Conservation (phyloP, 2,797 vertebrate genomes). For the Synanceia verrucosa region DNA sequence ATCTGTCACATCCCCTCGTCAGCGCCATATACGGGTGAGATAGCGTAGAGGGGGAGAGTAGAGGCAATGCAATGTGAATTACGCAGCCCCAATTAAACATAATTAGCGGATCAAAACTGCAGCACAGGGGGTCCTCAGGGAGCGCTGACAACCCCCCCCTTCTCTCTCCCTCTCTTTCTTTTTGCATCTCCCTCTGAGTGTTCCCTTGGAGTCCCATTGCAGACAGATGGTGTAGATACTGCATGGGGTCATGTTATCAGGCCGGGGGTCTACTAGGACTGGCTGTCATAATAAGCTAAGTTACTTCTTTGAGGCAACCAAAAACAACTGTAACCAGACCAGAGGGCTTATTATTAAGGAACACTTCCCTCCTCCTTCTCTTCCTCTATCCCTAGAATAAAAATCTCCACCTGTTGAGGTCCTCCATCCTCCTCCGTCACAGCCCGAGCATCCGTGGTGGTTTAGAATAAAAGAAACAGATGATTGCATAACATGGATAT, state of each 20-base stretch:
- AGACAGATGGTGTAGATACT: conserved; percentile 73
- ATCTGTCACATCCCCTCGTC: conserved; percentile 46
- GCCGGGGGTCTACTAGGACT: conserved; percentile 38
- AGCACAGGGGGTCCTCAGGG: conserved; percentile 61
- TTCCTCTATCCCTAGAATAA: conserved; percentile 61
- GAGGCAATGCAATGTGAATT: conserved; percentile 54
- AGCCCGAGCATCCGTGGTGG: conserved; percentile 58
- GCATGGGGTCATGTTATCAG: conserved; percentile 68
- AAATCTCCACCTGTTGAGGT: conserved; percentile 76
- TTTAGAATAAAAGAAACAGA: conserved; percentile 70
- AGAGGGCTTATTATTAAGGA: conserved; percentile 56
- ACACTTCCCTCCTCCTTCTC: conserved; percentile 35
- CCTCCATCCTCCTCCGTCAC: conserved; percentile 67
- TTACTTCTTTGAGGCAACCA: conserved; percentile 34
- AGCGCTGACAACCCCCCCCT: conserved; percentile 32
- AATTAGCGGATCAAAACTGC: conserved; percentile 75
- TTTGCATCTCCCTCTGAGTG: conserved; percentile 51
- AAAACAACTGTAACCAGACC: conserved; percentile 31
- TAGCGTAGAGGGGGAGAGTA: conserved; percentile 48
- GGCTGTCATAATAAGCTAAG: conserved; percentile 48
- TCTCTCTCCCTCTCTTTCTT: background rate
- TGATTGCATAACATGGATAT: conserved; percentile 68
- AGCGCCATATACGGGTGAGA: conserved; percentile 41
- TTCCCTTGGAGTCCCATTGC: conserved; percentile 66
- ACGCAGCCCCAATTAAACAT: conserved; percentile 72